phyloP scores from a whole-genome alignment of 2,888 invertebrate genomes.

The Melikaiella ostensackeni region DNA sequence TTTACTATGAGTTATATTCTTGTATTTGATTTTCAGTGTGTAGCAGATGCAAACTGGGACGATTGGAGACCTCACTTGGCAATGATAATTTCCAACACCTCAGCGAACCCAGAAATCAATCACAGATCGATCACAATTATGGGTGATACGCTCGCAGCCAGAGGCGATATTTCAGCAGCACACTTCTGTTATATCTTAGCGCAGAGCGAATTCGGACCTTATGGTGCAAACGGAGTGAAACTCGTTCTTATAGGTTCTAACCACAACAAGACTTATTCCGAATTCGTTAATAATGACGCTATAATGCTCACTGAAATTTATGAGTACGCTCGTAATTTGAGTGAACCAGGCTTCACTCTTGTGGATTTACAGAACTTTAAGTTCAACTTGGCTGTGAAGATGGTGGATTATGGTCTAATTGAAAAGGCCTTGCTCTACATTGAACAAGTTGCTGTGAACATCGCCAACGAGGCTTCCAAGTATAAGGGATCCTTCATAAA shows the following conservation, averaged over 20 bases:
- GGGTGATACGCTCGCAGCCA: constrained; percentile 84
- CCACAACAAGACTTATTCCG: constrained; percentile 81
- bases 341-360: constrained; percentile 85
- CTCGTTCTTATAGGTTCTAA: constrained; percentile 89
- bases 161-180: constrained; percentile 92
- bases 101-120: constrained; percentile 87
- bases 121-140: constrained; percentile 86
- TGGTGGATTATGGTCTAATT: constrained; percentile 87
- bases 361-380: constrained; percentile 89
- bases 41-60: constrained; percentile 87
- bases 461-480: constrained; percentile 80
- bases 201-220: constrained; percentile 81
- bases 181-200: constrained; percentile 98
- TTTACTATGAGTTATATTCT: not conserved
- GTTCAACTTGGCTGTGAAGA: constrained; percentile 87
- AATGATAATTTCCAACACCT: constrained; percentile 93
- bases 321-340: constrained; percentile 93
- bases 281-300: constrained; percentile 89
- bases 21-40: constrained; percentile 78
- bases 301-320: constrained; percentile 97
- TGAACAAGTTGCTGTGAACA: constrained; percentile 86
- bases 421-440: constrained; percentile 91
- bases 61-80: constrained; percentile 99
- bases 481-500: constrained; percentile 79
- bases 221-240: constrained; percentile 80